phyloP scores from a whole-genome alignment of 2,888 invertebrate genomes.

The Drosophila testacea region DNA sequence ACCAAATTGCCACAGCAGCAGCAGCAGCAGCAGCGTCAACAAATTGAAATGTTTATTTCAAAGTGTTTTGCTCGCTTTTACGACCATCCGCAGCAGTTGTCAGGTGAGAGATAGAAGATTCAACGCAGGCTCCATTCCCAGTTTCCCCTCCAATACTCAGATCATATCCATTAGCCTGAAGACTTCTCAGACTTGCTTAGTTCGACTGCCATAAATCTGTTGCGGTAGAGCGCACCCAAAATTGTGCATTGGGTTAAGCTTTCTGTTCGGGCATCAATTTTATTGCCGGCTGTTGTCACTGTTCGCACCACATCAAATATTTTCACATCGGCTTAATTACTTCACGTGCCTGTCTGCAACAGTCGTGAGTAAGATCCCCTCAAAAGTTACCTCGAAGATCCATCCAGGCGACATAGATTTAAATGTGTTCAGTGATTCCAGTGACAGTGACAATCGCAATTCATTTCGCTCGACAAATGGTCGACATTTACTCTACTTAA shows the following conservation, averaged over 20 bases:
- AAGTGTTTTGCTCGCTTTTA: constrained; percentile 50
- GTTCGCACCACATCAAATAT: constrained; percentile 75
- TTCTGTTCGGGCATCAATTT: constrained; percentile 58
- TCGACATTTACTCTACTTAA: constrained; percentile 62
- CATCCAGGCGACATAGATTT: constrained; percentile 31
- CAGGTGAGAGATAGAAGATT: constrained; percentile 54
- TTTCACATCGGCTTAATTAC: constrained; percentile 73
- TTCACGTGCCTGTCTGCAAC: constrained; percentile 26
- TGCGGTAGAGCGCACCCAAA: constrained; percentile 35
- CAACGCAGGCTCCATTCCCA: constrained; percentile 1
- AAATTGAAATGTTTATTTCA: constrained; percentile 78
- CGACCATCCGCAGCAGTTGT: constrained; percentile 50
- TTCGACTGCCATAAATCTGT: constrained; percentile 70
- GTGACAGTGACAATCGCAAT: not conserved
- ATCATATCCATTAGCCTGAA: constrained; percentile 19
- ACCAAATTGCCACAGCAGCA: constrained; percentile 59
- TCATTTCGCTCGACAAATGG: constrained; percentile 19
- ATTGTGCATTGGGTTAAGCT: constrained; percentile 59
- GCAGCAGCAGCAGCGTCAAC: constrained; percentile 51
- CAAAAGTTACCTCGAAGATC: not conserved
- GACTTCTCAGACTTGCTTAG: constrained; percentile 29
- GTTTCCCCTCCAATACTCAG: constrained; percentile 8
- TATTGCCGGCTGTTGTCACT: constrained; percentile 70
- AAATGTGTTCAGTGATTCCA: constrained; percentile 21
- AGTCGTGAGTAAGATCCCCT: constrained; percentile 9